A percentile compares a stretch with the other conserved stretches of the same genome.
These are phyloP conservation scores for Drosophila anomalipes DNA, from an alignment of 2,888 invertebrate species.

Conservation along the genomic window DNA sequence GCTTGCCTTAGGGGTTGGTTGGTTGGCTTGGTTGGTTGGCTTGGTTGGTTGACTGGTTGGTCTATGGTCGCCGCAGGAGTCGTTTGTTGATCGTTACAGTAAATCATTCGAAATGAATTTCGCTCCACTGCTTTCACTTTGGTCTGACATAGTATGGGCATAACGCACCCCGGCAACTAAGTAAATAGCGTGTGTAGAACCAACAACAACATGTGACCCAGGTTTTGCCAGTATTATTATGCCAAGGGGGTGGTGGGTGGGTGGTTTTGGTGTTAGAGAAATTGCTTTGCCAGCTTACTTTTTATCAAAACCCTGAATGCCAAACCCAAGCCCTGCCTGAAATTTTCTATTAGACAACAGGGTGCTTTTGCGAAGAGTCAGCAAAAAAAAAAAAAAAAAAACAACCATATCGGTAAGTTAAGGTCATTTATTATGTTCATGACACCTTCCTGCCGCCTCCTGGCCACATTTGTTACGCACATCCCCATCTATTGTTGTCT, in stretches of 20 bases:
- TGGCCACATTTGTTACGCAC: constrained; percentile 69
- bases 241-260: constrained; percentile 36
- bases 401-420: constrained; percentile 72
- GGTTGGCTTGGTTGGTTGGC: neutral
- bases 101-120: constrained; percentile 83
- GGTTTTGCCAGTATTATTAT: constrained; percentile 9
- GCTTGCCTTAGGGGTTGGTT: constrained; percentile 5
- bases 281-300: constrained; percentile 52
- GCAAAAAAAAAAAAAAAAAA: constrained; percentile 52
- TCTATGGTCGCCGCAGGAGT: constrained; percentile 67
- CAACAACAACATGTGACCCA: constrained; percentile 62
- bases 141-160: constrained; percentile 13
- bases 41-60: constrained; percentile 4
- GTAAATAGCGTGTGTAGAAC: constrained; percentile 69
- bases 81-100: constrained; percentile 82
- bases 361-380: constrained; percentile 67
- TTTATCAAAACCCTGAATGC: constrained; percentile 35
- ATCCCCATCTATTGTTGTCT: constrained; percentile 53
- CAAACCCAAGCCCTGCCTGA: constrained; percentile 19
- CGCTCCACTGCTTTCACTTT: constrained; percentile 61
- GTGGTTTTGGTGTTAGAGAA: constrained; percentile 35
- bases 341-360: constrained; percentile 77
- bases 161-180: constrained; percentile 50
- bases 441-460: constrained; percentile 67
- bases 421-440: constrained; percentile 77